Base-by-base conservation (phyloP, 1,140 invertebrate genomes). In the Drosophila auraria region DNA sequence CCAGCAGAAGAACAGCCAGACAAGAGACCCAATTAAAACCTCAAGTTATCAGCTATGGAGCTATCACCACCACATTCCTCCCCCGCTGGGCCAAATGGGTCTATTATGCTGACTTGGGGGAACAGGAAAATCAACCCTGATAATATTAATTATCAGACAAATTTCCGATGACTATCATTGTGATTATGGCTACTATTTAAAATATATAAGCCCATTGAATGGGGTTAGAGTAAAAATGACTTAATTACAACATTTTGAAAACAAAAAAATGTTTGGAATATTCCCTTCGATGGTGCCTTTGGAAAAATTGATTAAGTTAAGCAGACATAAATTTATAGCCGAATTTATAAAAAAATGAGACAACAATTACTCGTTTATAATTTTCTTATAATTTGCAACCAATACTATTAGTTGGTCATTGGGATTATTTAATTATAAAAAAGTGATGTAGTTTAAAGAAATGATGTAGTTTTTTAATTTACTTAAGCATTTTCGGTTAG, bases 71-170 rank as follows among this genome's bases (percentile, higher is more conserved):
- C 68, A 47, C 64, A 33, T 25, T 44, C 56, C 68, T 38, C 50
- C 51, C 84, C 78, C 78, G 74, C 78, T 59, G 86, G 45, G 70
- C 54, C 74, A 90, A 79, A 89, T 83, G 78, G 25, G 86, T 89
- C 86, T 57, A 90, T 84, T 90, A 75, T 58, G 57, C 66, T n/a
- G 36, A 53, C 45, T n/a, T 25, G 27, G 17, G 25, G 11, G 23
- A 25, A 17, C 7, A 17, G 49, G 36, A 33, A 69, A 61, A 70
- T 40, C 80, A 61, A 70, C 80, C 63, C 76, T 40, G 53, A 70
- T 71, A 65, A 30, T 78, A 50, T 33, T 14, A 59, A 77, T 51
- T 44, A 14, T 27, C 44, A 60, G 60, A 60, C 54, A 72, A 73
- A 73, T 72, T 71, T 36, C 38, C 14, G 77, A 73, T 70, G 60